Percentiles rank a stretch among this genome's conserved stretches.
These are phyloP conservation scores for Zeugodacus cucurbitae DNA, from an alignment of 1,140 invertebrate genomes.

Conservation along the genomic window DNA sequence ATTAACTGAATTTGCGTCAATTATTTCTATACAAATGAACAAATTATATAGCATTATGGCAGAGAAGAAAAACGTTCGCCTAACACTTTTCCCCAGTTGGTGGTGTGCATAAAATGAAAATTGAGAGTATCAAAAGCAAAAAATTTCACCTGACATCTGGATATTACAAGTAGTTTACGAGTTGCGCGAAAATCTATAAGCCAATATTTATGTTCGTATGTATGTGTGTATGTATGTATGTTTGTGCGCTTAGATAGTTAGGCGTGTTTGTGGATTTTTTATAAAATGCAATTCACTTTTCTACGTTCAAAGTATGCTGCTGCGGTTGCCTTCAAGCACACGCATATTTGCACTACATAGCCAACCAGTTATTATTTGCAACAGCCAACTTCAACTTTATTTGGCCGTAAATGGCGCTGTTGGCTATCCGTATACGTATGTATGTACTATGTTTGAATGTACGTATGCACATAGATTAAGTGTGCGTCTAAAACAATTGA, in stretches of 20 bases:
- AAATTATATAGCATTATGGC: neutral
- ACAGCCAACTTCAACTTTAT: constrained; percentile 31
- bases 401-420: constrained; percentile 1
- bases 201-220: neutral
- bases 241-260: neutral
- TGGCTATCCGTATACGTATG: neutral
- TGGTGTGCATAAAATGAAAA: neutral
- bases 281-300: neutral
- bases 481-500: constrained; percentile 49
- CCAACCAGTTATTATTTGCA: constrained; percentile 28
- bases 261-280: neutral
- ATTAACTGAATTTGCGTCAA: neutral
- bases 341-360: constrained; percentile 29
- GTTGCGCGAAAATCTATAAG: neutral
- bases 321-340: neutral
- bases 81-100: neutral
- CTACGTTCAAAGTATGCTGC: neutral
- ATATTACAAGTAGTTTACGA: neutral
- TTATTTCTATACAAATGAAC: neutral
- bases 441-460: neutral
- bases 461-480: neutral
- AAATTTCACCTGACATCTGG: neutral
- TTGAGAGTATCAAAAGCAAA: neutral
- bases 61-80: neutral
- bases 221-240: neutral